Evolutionary conservation across 2,888 invertebrate genomes (phyloP).

Genomic region (Automeris io): DNA sequence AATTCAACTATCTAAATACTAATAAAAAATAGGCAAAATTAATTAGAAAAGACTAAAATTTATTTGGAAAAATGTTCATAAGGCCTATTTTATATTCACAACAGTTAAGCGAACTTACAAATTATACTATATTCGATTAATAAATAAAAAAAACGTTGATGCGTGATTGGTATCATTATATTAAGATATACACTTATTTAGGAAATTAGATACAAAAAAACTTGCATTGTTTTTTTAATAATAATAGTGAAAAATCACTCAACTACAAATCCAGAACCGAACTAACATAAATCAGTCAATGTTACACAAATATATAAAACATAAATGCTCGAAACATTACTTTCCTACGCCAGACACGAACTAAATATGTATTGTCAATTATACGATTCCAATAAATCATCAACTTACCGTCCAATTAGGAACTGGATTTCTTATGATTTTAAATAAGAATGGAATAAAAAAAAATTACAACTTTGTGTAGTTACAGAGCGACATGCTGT

Average conservation of each 20-base stretch:
- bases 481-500: background rate
- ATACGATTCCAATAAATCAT: background rate
- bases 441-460: background rate
- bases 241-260: background rate
- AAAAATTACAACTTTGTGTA: background rate
- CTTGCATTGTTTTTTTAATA: background rate
- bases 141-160: too few species aligned
- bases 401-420: background rate
- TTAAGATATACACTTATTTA: too few species aligned
- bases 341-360: background rate
- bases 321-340: background rate
- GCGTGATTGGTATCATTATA: too few species aligned
- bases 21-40: too few species aligned
- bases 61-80: too few species aligned
- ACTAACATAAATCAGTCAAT: constrained; percentile 1
- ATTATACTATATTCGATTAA: too few species aligned
- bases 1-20: too few species aligned
- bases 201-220: background rate
- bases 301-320: background rate
- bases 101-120: too few species aligned
- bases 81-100: too few species aligned
- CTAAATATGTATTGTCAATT: background rate
- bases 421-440: background rate
- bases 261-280: background rate
- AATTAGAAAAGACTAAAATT: too few species aligned